Evolutionary conservation across 2,888 invertebrate genomes (phyloP), one percentile per base, ranked within the genome.

Genomic region (Hedychridium roseum): DNA sequence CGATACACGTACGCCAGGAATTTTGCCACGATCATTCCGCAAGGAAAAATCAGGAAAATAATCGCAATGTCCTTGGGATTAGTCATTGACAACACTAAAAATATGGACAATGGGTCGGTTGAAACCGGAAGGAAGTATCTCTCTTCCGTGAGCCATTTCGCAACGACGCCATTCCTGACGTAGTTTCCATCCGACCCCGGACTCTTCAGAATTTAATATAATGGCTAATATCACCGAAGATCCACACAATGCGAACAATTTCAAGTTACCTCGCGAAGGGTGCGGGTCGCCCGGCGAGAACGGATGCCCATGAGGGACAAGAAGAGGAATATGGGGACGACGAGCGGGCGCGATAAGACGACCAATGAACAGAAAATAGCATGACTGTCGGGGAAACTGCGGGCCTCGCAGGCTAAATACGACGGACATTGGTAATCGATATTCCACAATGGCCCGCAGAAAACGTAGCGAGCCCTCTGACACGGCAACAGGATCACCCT

Each of bases 171-270:
- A 55, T 40, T 56, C 51, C 50, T 42, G 28, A 39, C 38, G 43
- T 44, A 30, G 42, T 43, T 53, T 47, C 50, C 54, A 47, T 54
- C 45, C 62, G 45, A 44, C 30, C 50, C 54, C n/a, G n/a, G 63
- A 60, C 58, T 63, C 68, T 65, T 64, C 61, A 62, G 66, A 72
- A 73, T 71, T 72, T 72, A 71, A 72, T 71, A 72, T 68, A 72
- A 72, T 68, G 61, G 70, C 63, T 68, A 71, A 72, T 71, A 71
- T 70, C 64, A 65, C 62, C 66, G 66, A 64, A 63, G 64, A 71
- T 71, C 62, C 63, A 60, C 53, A 68, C 68, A 70, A 72, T 73
- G 68, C 71, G 68, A 71, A 71, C 68, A 67, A 71, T 72, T 71
- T 61, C 60, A 72, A 68, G 57, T 60, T 61, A 48, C 40, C 43